Conservation (phyloP, 2,113 vertebrate genomes). For the Prochilodus magdalenae region DNA sequence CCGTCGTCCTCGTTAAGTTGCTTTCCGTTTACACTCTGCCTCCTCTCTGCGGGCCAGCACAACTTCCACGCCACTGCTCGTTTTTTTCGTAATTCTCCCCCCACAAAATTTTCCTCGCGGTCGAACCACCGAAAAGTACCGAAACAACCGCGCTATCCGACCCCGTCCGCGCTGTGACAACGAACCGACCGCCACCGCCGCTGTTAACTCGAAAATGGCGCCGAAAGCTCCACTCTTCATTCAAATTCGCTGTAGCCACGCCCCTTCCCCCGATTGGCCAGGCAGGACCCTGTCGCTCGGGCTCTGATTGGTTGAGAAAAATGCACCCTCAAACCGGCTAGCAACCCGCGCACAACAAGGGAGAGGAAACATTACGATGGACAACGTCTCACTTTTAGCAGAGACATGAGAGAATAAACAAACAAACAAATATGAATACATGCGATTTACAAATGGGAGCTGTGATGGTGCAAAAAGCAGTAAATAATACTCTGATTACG, state of each 20-base stretch:
- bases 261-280: conserved; percentile 79
- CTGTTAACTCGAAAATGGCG: conserved; percentile 98
- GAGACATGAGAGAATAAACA: no score
- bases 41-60: neutral
- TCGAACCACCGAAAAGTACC: neutral
- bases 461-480: no score
- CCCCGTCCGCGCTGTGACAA: conserved; percentile 16
- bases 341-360: conserved; percentile 63
- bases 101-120: neutral
- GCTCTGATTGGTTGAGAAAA: conserved; percentile 73
- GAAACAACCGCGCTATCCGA: conserved; percentile 21
- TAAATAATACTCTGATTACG: no score
- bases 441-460: no score
- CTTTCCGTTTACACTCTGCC: conserved; percentile 1
- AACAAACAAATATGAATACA: no score
- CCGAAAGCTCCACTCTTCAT: conserved; percentile 96
- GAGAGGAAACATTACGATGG: conserved; percentile 19
- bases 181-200: conserved; percentile 75
- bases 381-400: no score
- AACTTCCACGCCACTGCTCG: no score
- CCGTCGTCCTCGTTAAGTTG: conserved; percentile 39
- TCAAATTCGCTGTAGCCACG: conserved; percentile 94
- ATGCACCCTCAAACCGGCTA: conserved; percentile 82
- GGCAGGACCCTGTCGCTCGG: conserved; percentile 73
- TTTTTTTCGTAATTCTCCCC: no score